Evolutionary conservation across 2,888 invertebrate genomes (phyloP).

Genomic region (Yponomeuta malinellus): DNA sequence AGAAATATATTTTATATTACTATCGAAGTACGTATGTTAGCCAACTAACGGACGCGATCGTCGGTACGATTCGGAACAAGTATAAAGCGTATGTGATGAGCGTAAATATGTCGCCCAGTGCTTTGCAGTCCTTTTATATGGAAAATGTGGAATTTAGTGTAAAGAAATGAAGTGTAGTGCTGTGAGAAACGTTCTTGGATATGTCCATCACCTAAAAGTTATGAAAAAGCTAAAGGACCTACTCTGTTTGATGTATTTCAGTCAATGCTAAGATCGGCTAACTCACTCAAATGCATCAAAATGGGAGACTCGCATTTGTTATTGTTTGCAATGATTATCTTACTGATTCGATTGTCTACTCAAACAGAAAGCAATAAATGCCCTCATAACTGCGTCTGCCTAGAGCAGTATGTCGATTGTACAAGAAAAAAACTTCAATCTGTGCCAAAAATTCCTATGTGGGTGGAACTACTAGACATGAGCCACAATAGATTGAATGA

Average conservation of each 20-base stretch:
- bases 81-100: slow-evolving; percentile 22
- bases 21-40: not conserved
- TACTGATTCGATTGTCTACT: slow-evolving; percentile 42
- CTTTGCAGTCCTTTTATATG: slow-evolving; percentile 33
- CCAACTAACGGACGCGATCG: not conserved
- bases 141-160: slow-evolving; percentile 48
- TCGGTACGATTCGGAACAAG: not conserved
- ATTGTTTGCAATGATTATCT: slow-evolving; percentile 53
- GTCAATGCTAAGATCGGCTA: slow-evolving; percentile 15
- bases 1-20: too few species aligned
- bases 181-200: slow-evolving; percentile 33
- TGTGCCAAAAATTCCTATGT: slow-evolving; percentile 84
- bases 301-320: slow-evolving; percentile 68
- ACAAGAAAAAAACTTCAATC: slow-evolving; percentile 80
- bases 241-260: not conserved
- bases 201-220: slow-evolving; percentile 39
- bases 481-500: slow-evolving; percentile 64
- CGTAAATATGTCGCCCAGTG: slow-evolving; percentile 49
- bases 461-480: slow-evolving; percentile 85
- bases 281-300: slow-evolving; percentile 49
- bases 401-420: slow-evolving; percentile 85
- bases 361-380: slow-evolving; percentile 71
- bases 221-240: slow-evolving; percentile 57
- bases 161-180: slow-evolving; percentile 38
- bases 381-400: slow-evolving; percentile 82